phyloP scores from a whole-genome alignment of 2,113 vertebrate genomes.

The Trichechus manatus region DNA sequence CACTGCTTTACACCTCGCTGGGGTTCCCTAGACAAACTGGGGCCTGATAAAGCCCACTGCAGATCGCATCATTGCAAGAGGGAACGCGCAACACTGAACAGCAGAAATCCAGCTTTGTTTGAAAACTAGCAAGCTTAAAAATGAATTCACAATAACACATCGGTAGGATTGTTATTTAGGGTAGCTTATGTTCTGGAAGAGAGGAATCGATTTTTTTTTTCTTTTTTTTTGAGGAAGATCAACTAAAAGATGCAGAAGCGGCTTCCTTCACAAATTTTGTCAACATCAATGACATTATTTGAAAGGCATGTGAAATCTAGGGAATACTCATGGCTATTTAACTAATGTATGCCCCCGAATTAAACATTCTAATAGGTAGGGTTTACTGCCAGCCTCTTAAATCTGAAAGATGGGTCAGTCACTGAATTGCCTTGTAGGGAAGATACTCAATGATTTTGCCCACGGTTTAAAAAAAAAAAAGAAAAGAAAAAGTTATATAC shows the following conservation, averaged over 20 bases:
- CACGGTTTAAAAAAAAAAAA: not conserved
- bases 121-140: conserved; percentile 47
- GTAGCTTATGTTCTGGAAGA: conserved; percentile 55
- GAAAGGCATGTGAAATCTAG: not conserved
- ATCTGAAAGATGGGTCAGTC: conserved; percentile 43
- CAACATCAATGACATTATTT: not conserved
- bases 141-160: conserved; percentile 66
- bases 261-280: conserved; percentile 33
- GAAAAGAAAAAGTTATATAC: not conserved
- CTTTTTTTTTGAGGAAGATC: conserved; percentile 13
- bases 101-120: conserved; percentile 52
- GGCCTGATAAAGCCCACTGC: not conserved
- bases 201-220: not conserved
- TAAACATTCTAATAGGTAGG: not conserved
- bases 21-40: conserved; percentile 55
- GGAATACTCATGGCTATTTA: not conserved
- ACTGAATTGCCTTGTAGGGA: conserved; percentile 33
- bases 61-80: conserved; percentile 30
- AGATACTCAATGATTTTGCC: not conserved
- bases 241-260: conserved; percentile 21
- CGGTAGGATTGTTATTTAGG: conserved; percentile 59
- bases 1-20: conserved; percentile 48
- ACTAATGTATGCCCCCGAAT: not conserved
- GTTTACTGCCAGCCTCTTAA: not conserved
- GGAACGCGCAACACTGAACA: conserved; percentile 58